Evolutionary conservation across 1,140 invertebrate genomes (phyloP), one percentile per base, ranked within the genome.

Genomic region (Hylaeus volcanicus): DNA sequence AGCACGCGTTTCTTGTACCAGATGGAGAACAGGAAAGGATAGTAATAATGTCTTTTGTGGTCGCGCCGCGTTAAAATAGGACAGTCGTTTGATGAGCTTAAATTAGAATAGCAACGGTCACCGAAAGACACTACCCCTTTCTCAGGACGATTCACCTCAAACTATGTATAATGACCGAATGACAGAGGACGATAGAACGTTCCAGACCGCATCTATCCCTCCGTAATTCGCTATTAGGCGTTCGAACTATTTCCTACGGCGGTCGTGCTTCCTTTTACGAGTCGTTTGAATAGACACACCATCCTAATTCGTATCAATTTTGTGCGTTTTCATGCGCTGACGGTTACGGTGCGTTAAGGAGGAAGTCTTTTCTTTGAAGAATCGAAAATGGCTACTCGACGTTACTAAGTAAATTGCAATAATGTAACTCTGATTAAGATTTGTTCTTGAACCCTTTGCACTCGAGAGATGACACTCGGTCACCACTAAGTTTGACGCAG

Each of bases 11-110:
- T 74, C 39, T 68, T 78, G 61, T 64, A 74, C 79, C 84, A 86
- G 84, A 86, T 86, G 84, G 84, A 86, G 83, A 82, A 85, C 82
- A 76, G 84, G 83, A 85, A 74, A 86, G 58, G 72, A 69, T 81
- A 55, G 70, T n/a, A 82, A 79, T 55, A 85, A 78, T 82, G 74
- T 86, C 84, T 74, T 74, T 63, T 85, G 84, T 41, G 84, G 84
- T 86, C 55, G 69, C 56, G 60, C 60, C 15, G 74, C 45, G 74
- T 78, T 82, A 78, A 85, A 86, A 85, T 64, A 84, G 84, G 63
- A 85, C 71, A 82, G 82, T 86, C 60, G 68, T 48, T 65, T 63
- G 79, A 84, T 60, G 26, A 26, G 37, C 5, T 45, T 48, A 60
- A 86, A 84, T 86, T 86, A 60, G 71, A 66, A 85, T 78, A 45